Base-by-base conservation (phyloP, 2,113 vertebrate genomes). In the Climacteris rufus region DNA sequence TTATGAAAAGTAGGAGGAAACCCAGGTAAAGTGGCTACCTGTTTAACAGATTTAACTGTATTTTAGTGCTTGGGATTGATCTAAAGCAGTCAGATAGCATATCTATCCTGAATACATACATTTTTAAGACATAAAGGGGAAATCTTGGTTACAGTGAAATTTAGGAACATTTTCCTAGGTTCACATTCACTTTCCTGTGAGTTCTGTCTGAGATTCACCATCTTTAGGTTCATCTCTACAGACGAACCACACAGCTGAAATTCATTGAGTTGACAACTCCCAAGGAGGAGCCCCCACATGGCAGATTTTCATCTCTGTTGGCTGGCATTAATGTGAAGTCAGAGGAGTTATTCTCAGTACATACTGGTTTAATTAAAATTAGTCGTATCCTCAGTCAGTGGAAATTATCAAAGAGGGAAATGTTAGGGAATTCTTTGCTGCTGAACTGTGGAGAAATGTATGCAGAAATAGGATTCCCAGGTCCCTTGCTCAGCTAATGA, bases 321-420 rank as follows among this genome's bases (percentile, higher is more conserved):
- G 33, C 45, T 94, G 66, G 50, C 24, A 69, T 70, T 50, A 59
- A 7, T 2, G 7, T 31, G 63, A 85, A 96, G 66, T 74, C 78
- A 74, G 40, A 65, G 82, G 42, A 90, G 59, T 59, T 78, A 68
- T 52, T 77, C 86, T 75, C 27, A 5, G 72, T 52, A 37, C 18
- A 1, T 40, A 31, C 24, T 44, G 31, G 68, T 83, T 94, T 96
- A 95, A 95, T 93, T 95, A 93, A 83, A 94, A 87, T 72, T 45
- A 89, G 37, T n/a, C 0, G 0, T 40, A 42, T 82, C 74, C 70
- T 91, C 84, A 11, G 33, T 35, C 69, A 79, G 65, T 69, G 74
- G 53, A 83, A 96, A 96, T 84, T 33, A 89, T 77, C 57, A 72
- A 45, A 90, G 75, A 76, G 71, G 75, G 66, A 74, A 70, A 50